Base-by-base conservation (phyloP, 1,140 invertebrate genomes). In the Thereuonema tuberculata region DNA sequence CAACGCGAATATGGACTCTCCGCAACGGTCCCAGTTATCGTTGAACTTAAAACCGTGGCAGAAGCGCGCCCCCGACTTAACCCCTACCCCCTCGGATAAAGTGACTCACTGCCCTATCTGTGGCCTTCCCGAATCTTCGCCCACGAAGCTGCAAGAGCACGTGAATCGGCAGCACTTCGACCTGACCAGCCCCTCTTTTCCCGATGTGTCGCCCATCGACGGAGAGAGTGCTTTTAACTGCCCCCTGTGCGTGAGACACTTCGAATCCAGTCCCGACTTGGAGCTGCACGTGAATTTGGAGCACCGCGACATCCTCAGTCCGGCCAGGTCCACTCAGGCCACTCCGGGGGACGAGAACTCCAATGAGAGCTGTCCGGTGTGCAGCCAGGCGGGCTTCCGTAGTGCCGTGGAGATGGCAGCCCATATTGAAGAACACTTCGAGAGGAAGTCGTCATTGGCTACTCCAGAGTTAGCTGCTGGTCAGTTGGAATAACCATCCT, bases 271-370 rank as follows among this genome's bases (percentile, higher is more conserved):
- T 12, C 80, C 83, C n/a, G 86, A 87, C 69, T 77, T 91, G 25
- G 86, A 89, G 71, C 69, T 88, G 12, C 89, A 92, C 70, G 87
- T 91, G 0, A 90, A 90, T 71, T 83, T 87, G 24, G 85, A 87
- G 68, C 87, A 91, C 70, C 78, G 80, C 67, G 83, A 85, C 71
- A 80, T 85, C 63, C 74, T 85, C 3, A 85, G 82, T 67, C 80
- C 80, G 21, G 67, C 63, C 26, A 58, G 56, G 50, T 62, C 59
- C 23, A 61, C 65, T 28, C 59, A 63, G 27, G 60, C 56, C 17
- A 63, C 63, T 29, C 62, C 67, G 47, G 62, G 59, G 53, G 67
- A 65, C 43, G 68, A 71, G 48, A 67, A 64, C 60, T 67, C 63
- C 60, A 68, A 62, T 59, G 69, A 70, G 46, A 67, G 64, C 49